Evolutionary conservation across 2,888 invertebrate species (phyloP).

Genomic region (Caenorhabditis parvicauda): DNA sequence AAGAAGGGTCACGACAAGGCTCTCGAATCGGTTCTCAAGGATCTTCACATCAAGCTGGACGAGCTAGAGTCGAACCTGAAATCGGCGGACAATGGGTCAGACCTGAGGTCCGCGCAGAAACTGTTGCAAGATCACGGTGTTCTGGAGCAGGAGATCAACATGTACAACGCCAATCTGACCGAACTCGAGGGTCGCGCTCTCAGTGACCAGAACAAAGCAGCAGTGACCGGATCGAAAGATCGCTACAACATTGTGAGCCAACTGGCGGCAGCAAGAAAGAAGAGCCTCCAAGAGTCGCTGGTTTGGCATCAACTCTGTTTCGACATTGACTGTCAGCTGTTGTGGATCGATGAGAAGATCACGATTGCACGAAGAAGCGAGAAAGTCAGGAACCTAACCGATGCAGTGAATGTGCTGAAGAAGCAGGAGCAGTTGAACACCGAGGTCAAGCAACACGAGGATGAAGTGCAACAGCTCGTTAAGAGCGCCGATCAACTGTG

Average conservation of each 20-base stretch:
- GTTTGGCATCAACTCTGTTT: slow-evolving; percentile 89
- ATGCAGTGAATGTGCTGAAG: slow-evolving; percentile 85
- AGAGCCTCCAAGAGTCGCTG: slow-evolving; percentile 81
- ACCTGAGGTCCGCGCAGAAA: slow-evolving; percentile 86
- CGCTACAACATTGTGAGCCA: slow-evolving; percentile 68
- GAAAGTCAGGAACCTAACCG: slow-evolving; percentile 81
- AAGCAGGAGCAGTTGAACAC: slow-evolving; percentile 85
- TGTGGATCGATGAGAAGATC: slow-evolving; percentile 86
- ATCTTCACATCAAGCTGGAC: slow-evolving; percentile 80
- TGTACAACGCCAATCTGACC: too few relatives aligned
- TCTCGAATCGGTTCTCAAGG: slow-evolving; percentile 76
- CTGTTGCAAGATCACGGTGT: slow-evolving; percentile 71
- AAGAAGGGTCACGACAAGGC: slow-evolving; percentile 55
- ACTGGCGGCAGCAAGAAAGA: slow-evolving; percentile 74
- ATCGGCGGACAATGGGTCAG: slow-evolving; percentile 75
- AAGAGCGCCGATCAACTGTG: slow-evolving; percentile 77
- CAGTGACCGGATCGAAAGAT: slow-evolving; percentile 25
- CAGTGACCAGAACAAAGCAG: slow-evolving; percentile 73
- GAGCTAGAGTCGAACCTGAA: slow-evolving; percentile 78
- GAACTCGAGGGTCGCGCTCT: too few relatives aligned
- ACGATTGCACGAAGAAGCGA: slow-evolving; percentile 75
- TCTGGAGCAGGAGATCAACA: slow-evolving; percentile 80
- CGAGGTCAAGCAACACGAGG: slow-evolving; percentile 82
- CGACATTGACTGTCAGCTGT: slow-evolving; percentile 85
- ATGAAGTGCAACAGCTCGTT: slow-evolving; percentile 80